Base-by-base conservation (phyloP, 2,113 vertebrate genomes). In the Apus apus region DNA sequence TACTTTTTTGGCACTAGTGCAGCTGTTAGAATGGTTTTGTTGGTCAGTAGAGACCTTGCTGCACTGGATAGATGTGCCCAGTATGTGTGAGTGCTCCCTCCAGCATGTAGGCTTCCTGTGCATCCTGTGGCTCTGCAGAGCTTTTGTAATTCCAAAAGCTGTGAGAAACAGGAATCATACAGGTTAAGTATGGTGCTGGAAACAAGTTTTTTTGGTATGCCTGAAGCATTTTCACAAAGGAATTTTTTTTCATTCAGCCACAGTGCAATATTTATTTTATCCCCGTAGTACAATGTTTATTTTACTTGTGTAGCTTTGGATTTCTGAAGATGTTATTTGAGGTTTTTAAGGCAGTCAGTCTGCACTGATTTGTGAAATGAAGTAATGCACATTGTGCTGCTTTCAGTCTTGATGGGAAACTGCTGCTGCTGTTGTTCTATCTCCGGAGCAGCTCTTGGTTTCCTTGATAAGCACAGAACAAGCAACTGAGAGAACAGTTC, bases 1-100 rank as follows among this genome's bases (percentile, higher is more conserved):
- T 5, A 22, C 8, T 8, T 50, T 40, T 36, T 25, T 65, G 61
- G 30, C 6, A 2, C 18, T 4, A 53, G 32, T 51, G 21, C 36
- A n/a, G 43, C 60, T 51, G 25, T 22, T 20, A 2, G 53, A 68
- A 3, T 13, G 9, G 34, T 22, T 38, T 19, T 3, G 2, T 20
- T 38, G 70, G 17, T 74, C 18, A 25, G 36, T 1, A 12, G 53
- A 13, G 21, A 53, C 60, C 51, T 43, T 10, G 53, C 26, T 22
- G 1, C 0, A 1, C 60, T 22, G 45, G 6, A 9, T 3, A 50
- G 8, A 18, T 0, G 1, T 2, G 12, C 12, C 1, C 2, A 6
- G 34, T 4, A 5, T 1, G 32, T 15, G 23, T 16, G n/a, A 2
- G 1, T 14, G 43, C 27, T 13, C 51, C n/a, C 13, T 13, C 9